These are phyloP conservation scores for Chloropsis cyanopogon DNA, from an alignment of 2,113 vertebrate genomes.

Conservation along the genomic window DNA sequence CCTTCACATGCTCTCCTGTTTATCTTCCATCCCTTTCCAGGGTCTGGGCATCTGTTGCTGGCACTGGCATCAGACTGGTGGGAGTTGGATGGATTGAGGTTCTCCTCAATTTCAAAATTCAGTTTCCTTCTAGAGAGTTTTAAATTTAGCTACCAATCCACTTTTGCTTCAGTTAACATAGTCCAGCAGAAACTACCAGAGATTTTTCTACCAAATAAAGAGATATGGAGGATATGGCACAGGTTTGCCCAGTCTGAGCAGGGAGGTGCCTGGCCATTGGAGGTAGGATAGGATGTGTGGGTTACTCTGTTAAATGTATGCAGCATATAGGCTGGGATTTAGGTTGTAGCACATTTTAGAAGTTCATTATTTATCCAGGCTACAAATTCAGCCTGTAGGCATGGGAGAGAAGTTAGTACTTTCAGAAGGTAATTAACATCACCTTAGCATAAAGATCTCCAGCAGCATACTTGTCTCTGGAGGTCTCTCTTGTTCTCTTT, in stretches of 20 bases:
- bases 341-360: fast-evolving
- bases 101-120: not conserved
- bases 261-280: not conserved
- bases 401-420: not conserved
- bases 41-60: not conserved
- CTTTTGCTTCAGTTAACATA: not conserved
- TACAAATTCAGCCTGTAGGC: not conserved
- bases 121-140: not conserved
- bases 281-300: not conserved
- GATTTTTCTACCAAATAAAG: not conserved
- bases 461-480: not conserved
- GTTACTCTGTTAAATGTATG: not conserved
- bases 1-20: not conserved
- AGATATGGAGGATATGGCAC: not conserved
- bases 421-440: not conserved
- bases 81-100: not conserved
- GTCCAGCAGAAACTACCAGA: not conserved
- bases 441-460: not conserved
- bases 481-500: not conserved
- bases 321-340: not conserved
- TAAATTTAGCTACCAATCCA: not conserved
- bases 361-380: not conserved
- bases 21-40: not conserved
- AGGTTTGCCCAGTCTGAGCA: not conserved
- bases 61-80: not conserved